phyloP scores from a whole-genome alignment of 1,140 invertebrate genomes.

The Sarcophaga peregrina region DNA sequence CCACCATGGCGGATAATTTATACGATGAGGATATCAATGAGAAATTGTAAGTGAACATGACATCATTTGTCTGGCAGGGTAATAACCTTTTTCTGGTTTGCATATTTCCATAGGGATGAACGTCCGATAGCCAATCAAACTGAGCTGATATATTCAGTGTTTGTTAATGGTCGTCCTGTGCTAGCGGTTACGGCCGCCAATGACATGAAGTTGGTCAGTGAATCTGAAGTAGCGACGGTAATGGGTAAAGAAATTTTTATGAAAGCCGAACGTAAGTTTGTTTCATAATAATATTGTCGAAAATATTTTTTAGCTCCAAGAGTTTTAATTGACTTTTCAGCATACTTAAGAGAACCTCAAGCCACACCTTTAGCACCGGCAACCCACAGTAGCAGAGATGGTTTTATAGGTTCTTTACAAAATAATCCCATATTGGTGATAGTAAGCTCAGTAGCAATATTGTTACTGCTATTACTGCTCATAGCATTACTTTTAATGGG shows the following conservation, averaged over 20 bases:
- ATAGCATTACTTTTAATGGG: constrained; percentile 72
- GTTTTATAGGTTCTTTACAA: constrained; percentile 71
- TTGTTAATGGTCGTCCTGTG: constrained; percentile 80
- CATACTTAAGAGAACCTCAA: constrained; percentile 75
- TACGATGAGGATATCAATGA: constrained; percentile 61
- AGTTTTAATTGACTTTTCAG: constrained; percentile 66
- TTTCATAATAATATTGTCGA: background rate
- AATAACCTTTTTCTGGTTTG: background rate
- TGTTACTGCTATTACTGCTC: constrained; percentile 74
- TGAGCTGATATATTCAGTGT: constrained; percentile 80
- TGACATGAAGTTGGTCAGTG: constrained; percentile 80
- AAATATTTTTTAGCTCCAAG: background rate
- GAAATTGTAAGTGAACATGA: constrained; percentile 57
- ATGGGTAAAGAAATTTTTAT: constrained; percentile 81
- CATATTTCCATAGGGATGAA: constrained; percentile 52
- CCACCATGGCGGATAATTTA: background rate
- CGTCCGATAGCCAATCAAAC: constrained; percentile 63
- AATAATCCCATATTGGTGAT: constrained; percentile 61
- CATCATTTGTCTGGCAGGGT: background rate
- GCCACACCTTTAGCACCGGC: constrained; percentile 73
- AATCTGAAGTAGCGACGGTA: constrained; percentile 78
- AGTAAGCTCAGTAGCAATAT: constrained; percentile 69
- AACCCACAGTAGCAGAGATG: constrained; percentile 72
- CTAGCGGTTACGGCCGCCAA: constrained; percentile 80
- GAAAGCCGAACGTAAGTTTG: constrained; percentile 82